phyloP scores from a whole-genome alignment of 2,888 invertebrate genomes.

The Apeira syringaria region DNA sequence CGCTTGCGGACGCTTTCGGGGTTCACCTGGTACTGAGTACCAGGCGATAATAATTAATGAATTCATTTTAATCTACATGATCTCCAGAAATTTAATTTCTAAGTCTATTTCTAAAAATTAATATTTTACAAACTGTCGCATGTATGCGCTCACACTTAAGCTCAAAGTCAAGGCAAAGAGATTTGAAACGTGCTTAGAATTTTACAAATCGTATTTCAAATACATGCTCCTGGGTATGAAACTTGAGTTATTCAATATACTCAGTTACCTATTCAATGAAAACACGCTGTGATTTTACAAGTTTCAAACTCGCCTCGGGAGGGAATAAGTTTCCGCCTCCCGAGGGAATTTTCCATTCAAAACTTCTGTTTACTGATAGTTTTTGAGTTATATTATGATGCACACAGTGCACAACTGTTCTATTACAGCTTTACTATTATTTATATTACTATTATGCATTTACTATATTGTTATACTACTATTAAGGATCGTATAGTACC shows the following conservation, averaged over 20 bases:
- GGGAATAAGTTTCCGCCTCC: constrained; percentile 26
- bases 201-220: constrained; percentile 42
- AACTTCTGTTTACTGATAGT: constrained; percentile 13
- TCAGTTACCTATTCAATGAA: constrained; percentile 36
- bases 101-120: too few species aligned
- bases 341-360: constrained; percentile 19
- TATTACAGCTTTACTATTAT: too few species aligned
- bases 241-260: constrained; percentile 37
- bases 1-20: too few species aligned
- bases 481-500: too few species aligned
- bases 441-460: too few species aligned
- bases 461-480: too few species aligned
- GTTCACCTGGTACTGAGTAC: too few species aligned
- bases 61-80: too few species aligned
- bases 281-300: constrained; percentile 30
- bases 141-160: constrained; percentile 10
- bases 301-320: constrained; percentile 30
- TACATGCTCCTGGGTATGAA: constrained; percentile 32
- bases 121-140: constrained; percentile 3
- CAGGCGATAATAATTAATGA: too few species aligned
- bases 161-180: constrained; percentile 31
- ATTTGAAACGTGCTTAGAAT: constrained; percentile 44
- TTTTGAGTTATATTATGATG: constrained; percentile 14
- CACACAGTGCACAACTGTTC: too few species aligned
- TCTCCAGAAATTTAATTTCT: too few species aligned